Evolutionary conservation across 2,797 vertebrate genomes (phyloP).

Genomic region (Morus bassanus): DNA sequence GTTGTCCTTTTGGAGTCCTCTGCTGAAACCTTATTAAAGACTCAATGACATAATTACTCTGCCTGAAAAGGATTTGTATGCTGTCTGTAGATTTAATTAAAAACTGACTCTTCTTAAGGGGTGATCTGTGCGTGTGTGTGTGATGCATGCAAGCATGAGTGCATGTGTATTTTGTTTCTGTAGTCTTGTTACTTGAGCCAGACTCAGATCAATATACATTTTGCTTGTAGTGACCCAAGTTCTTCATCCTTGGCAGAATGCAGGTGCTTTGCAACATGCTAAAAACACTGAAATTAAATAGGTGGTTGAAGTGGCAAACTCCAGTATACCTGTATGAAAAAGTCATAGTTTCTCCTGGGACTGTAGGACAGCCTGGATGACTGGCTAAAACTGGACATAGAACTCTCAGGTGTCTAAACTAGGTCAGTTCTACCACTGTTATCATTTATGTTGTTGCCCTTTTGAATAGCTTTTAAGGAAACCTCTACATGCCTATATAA

Average conservation of each 20-base stretch:
- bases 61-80: background rate
- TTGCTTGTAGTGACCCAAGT: background rate
- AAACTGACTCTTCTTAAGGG: background rate
- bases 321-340: background rate
- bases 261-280: background rate
- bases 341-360: background rate
- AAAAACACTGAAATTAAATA: background rate
- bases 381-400: background rate
- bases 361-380: background rate
- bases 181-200: background rate
- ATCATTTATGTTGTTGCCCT: background rate
- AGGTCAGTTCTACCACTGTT: background rate
- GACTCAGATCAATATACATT: background rate
- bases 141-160: background rate
- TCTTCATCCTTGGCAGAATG: background rate
- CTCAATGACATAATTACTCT: background rate
- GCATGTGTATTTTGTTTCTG: background rate
- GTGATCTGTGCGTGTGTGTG: background rate
- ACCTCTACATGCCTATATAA: background rate
- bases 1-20: background rate
- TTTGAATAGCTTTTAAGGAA: constrained; percentile 16
- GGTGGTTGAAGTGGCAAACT: background rate
- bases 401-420: background rate
- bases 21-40: background rate
- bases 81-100: background rate